These are phyloP conservation scores for Myotis lucifugus DNA, from an alignment of 2,113 vertebrate species.

Conservation along the genomic window DNA sequence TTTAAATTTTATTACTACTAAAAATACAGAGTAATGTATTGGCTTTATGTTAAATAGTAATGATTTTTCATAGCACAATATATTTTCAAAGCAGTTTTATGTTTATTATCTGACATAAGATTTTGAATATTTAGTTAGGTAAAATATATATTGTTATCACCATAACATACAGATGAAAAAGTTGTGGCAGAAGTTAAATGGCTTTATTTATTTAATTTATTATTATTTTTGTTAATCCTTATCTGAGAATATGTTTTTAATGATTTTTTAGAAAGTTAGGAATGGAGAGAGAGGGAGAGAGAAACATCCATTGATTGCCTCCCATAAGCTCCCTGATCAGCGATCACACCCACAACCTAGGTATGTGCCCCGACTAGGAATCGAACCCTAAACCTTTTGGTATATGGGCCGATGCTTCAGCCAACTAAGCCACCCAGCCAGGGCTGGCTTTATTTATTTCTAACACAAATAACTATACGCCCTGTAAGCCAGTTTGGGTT, in stretches of 20 bases:
- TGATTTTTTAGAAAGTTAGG: too few relatives aligned
- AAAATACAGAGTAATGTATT: not conserved
- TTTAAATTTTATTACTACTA: not conserved
- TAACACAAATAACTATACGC: not conserved
- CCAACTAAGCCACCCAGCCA: too few relatives aligned
- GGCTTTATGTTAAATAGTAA: not conserved
- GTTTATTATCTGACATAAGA: not conserved
- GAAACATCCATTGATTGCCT: too few relatives aligned
- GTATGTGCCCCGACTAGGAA: too few relatives aligned
- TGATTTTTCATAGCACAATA: not conserved
- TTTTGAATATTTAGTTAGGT: not conserved
- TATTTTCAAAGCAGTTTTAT: not conserved
- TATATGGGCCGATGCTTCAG: too few relatives aligned
- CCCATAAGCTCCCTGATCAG: too few relatives aligned
- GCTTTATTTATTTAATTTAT: not conserved
- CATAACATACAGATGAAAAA: not conserved
- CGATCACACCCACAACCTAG: too few relatives aligned
- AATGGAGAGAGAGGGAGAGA: too few relatives aligned
- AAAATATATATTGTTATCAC: not conserved
- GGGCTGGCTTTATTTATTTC: not conserved
- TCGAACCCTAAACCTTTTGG: too few relatives aligned
- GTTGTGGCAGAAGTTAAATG: not conserved
- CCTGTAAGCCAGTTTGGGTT: not conserved
- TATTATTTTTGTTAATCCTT: too few relatives aligned
- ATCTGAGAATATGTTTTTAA: too few relatives aligned